Percentiles rank a stretch among this genome's conserved stretches.
Evolutionary conservation across 1,140 invertebrate species (phyloP).

Genomic region (Agrilus planipennis): DNA sequence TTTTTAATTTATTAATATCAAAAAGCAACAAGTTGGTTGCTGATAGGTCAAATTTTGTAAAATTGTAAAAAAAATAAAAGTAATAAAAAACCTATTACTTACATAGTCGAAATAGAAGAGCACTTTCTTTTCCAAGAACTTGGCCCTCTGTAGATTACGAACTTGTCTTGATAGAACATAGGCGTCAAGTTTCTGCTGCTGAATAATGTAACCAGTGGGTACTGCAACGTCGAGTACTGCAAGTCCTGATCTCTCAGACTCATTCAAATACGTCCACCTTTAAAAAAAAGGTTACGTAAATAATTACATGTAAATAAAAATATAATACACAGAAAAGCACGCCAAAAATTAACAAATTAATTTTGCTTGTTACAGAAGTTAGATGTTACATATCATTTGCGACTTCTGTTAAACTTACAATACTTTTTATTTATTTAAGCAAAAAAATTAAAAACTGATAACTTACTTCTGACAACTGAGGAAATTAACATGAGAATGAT

Average conservation of each 20-base stretch:
- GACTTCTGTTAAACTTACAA: too few relatives aligned
- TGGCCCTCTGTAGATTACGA: slow-evolving; percentile 70
- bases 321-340: background rate
- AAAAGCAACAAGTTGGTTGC: background rate
- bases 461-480: slow-evolving; percentile 66
- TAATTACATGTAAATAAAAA: background rate
- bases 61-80: background rate
- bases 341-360: slow-evolving; percentile 5
- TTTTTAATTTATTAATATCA: background rate
- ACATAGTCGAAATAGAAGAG: slow-evolving; percentile 93
- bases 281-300: slow-evolving; percentile 21
- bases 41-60: slow-evolving; percentile 3
- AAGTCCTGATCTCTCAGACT: slow-evolving; percentile 77
- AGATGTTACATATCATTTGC: too few relatives aligned
- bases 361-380: too few relatives aligned
- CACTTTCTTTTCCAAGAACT: slow-evolving; percentile 69
- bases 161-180: slow-evolving; percentile 68
- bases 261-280: slow-evolving; percentile 67
- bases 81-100: slow-evolving; percentile 34
- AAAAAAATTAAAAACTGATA: too few relatives aligned
- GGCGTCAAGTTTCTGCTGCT: slow-evolving; percentile 76
- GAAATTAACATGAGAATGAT: slow-evolving; percentile 85
- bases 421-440: too few relatives aligned
- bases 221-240: slow-evolving; percentile 83
- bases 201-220: slow-evolving; percentile 88